These are phyloP conservation scores for Aphidius gifuensis DNA, from an alignment of 1,140 invertebrate genomes.

Conservation along the genomic window DNA sequence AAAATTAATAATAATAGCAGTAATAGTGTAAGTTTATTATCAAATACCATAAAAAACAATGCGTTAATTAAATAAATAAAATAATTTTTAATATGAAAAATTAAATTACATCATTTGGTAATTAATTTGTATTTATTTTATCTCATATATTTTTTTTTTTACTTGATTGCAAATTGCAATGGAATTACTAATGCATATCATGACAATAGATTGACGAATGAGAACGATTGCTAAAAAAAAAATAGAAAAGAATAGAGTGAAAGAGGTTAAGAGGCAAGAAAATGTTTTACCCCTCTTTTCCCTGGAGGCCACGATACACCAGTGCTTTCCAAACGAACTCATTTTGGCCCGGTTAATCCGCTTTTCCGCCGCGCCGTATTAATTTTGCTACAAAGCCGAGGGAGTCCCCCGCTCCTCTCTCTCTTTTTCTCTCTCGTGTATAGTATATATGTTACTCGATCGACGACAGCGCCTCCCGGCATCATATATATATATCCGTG, in stretches of 20 bases:
- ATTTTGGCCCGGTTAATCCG: conserved; percentile 27
- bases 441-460: background rate
- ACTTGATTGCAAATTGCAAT: too few species aligned
- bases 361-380: conserved; percentile 29
- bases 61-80: too few species aligned
- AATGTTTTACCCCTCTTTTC: background rate
- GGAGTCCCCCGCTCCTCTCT: background rate
- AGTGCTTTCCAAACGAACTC: conserved; percentile 26
- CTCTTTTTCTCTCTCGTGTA: background rate
- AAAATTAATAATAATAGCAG: background rate
- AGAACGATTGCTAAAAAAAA: background rate
- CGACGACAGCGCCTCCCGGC: conserved; percentile 11
- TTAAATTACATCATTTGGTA: too few species aligned
- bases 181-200: too few species aligned
- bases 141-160: too few species aligned
- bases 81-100: too few species aligned
- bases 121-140: too few species aligned
- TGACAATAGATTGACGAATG: too few species aligned
- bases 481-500: background rate
- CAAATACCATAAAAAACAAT: too few species aligned
- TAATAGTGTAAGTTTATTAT: too few species aligned
- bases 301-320: background rate
- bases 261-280: background rate
- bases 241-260: background rate
- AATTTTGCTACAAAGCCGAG: conserved; percentile 28